These are phyloP conservation scores for Physeter macrocephalus DNA, from an alignment of 2,113 vertebrate species.

Conservation along the genomic window DNA sequence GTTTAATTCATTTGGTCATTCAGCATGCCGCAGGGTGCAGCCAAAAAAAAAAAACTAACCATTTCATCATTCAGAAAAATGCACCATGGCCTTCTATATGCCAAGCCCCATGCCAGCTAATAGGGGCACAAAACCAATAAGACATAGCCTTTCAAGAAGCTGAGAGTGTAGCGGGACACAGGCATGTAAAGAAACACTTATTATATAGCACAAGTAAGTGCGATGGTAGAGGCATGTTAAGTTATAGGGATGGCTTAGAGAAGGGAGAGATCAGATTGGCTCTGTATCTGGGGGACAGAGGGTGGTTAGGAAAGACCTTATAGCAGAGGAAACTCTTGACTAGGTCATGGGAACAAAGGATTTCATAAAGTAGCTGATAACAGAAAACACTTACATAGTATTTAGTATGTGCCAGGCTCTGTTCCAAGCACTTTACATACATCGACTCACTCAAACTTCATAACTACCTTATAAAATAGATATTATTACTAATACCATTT, in stretches of 20 bases:
- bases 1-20: constrained; percentile 6
- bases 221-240: neutral
- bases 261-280: neutral
- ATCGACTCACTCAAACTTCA: neutral
- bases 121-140: neutral
- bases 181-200: neutral
- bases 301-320: neutral
- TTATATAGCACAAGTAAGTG: neutral
- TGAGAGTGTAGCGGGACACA: neutral
- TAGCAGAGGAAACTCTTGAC: neutral
- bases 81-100: neutral
- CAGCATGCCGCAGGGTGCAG: neutral
- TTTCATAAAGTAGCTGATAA: neutral
- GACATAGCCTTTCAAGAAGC: neutral
- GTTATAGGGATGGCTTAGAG: neutral
- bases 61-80: constrained; percentile 16
- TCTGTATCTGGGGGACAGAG: neutral
- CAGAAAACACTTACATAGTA: neutral
- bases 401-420: neutral
- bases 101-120: neutral
- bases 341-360: neutral
- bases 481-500: neutral
- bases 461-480: neutral
- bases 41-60: neutral
- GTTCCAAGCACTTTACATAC: neutral